Percentiles rank a stretch among this genome's conserved stretches.
Evolutionary conservation across 2,113 vertebrate species (phyloP).

Genomic region (Raja brachyura): DNA sequence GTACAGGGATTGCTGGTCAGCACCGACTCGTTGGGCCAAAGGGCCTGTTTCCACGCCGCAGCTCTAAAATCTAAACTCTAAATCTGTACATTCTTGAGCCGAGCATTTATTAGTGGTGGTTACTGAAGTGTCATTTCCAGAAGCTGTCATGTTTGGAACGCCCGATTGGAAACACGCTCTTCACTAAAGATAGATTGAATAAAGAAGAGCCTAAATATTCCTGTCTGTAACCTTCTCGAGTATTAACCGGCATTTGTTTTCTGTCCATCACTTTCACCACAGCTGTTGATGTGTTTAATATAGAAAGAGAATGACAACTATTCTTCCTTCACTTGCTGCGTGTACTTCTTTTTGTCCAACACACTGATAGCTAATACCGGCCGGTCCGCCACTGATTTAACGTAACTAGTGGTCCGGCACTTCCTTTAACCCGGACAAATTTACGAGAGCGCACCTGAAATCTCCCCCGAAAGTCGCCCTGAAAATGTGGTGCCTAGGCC

Average conservation of each 20-base stretch:
- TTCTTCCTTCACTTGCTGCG: background rate
- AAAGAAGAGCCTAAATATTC: background rate
- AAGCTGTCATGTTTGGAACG: background rate
- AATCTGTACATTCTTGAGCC: too few relatives aligned
- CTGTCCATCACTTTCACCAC: background rate
- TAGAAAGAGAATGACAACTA: background rate
- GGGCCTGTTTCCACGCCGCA: too few relatives aligned
- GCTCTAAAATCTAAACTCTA: too few relatives aligned
- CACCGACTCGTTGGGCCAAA: too few relatives aligned
- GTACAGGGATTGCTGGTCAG: too few relatives aligned
- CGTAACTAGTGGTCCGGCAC: too few relatives aligned
- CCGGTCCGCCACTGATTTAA: too few relatives aligned
- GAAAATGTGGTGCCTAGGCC: too few relatives aligned
- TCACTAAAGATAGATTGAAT: background rate
- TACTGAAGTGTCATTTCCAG: background rate
- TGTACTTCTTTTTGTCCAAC: background rate
- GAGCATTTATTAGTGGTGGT: background rate
- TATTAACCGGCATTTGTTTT: background rate
- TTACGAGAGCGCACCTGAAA: too few relatives aligned
- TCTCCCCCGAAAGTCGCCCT: too few relatives aligned
- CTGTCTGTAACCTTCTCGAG: background rate
- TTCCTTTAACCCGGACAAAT: too few relatives aligned
- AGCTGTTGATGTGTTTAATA: background rate
- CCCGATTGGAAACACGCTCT: background rate
- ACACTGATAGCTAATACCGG: background rate